Evolutionary conservation across 2,113 vertebrate genomes (phyloP).

Genomic region (Equus przewalskii): DNA sequence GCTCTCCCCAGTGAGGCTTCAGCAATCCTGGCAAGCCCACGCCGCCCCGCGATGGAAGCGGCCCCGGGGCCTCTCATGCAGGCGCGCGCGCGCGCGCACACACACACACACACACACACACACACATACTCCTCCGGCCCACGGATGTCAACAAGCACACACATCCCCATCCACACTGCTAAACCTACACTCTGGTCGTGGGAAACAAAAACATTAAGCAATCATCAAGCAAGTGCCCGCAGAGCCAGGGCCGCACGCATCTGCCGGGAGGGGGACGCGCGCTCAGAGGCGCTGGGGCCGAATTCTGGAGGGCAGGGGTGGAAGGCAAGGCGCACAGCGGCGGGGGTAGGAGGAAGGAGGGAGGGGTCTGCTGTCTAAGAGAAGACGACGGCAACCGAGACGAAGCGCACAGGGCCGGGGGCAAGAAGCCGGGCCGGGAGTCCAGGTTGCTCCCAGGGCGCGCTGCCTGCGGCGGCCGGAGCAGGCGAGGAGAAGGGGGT

Average conservation of each 20-base stretch:
- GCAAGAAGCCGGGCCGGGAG: background rate
- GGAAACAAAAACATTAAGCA: slow-evolving; percentile 89
- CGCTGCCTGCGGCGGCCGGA: background rate
- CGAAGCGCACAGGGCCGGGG: background rate
- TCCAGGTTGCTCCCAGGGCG: background rate
- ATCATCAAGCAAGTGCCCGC: slow-evolving; percentile 81
- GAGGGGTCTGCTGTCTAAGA: background rate
- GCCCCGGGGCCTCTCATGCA: slow-evolving; percentile 78
- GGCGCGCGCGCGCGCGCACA: background rate
- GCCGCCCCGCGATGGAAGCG: slow-evolving; percentile 71
- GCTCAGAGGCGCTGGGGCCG: slow-evolving; percentile 71
- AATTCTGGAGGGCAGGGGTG: background rate
- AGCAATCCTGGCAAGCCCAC: slow-evolving; percentile 84
- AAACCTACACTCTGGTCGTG: slow-evolving; percentile 86
- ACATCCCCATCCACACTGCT: slow-evolving; percentile 87
- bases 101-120: slow-evolving; percentile 45
- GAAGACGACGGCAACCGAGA: background rate
- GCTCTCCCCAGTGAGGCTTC: slow-evolving; percentile 79
- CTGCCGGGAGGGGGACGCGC: slow-evolving; percentile 72
- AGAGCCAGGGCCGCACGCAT: slow-evolving; percentile 82
- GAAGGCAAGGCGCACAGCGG: slow-evolving; percentile 22
- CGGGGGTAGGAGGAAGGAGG: background rate
- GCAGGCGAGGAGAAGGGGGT: background rate
- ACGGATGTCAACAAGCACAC: slow-evolving; percentile 83
- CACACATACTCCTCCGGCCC: slow-evolving; percentile 64